A percentile compares a stretch with the other conserved stretches of the same genome.
Evolutionary conservation across 2,888 invertebrate species (phyloP).

Genomic region (Strigamia transsilvanica): DNA sequence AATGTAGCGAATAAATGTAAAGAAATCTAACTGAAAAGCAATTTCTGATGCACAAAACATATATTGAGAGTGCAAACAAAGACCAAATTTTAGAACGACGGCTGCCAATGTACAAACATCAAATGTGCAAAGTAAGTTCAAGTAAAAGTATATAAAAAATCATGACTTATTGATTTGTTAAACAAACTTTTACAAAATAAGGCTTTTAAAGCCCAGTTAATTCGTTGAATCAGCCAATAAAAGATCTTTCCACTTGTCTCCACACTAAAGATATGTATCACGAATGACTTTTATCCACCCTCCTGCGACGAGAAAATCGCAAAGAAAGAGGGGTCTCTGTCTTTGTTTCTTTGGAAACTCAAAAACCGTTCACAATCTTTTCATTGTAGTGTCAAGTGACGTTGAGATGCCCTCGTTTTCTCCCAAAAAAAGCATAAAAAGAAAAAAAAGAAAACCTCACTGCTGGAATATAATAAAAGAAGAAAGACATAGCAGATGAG

Average conservation of each 20-base stretch:
- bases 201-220: neutral
- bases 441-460: slow-evolving; percentile 29
- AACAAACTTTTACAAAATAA: neutral
- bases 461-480: slow-evolving; percentile 44
- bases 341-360: slow-evolving; percentile 48
- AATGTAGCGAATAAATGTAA: too few relatives aligned
- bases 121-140: too few relatives aligned
- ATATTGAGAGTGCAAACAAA: too few relatives aligned
- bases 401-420: slow-evolving; percentile 49
- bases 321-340: slow-evolving; percentile 37
- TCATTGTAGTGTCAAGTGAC: slow-evolving; percentile 42
- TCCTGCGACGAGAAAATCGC: slow-evolving; percentile 12
- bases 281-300: slow-evolving; percentile 40
- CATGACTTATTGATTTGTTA: too few relatives aligned
- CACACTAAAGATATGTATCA: slow-evolving; percentile 13
- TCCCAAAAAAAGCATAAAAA: slow-evolving; percentile 26
- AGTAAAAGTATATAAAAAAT: too few relatives aligned
- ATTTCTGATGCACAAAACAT: too few relatives aligned
- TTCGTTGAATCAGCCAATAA: slow-evolving; percentile 25
- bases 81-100: too few relatives aligned
- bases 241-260: slow-evolving; percentile 5
- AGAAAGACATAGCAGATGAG: slow-evolving; percentile 43
- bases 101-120: too few relatives aligned
- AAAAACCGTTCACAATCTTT: slow-evolving; percentile 43
- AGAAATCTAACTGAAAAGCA: too few relatives aligned